Conservation (phyloP, 35 echinoderm and acorn worm genomes). For the Lytechinus pictus region DNA sequence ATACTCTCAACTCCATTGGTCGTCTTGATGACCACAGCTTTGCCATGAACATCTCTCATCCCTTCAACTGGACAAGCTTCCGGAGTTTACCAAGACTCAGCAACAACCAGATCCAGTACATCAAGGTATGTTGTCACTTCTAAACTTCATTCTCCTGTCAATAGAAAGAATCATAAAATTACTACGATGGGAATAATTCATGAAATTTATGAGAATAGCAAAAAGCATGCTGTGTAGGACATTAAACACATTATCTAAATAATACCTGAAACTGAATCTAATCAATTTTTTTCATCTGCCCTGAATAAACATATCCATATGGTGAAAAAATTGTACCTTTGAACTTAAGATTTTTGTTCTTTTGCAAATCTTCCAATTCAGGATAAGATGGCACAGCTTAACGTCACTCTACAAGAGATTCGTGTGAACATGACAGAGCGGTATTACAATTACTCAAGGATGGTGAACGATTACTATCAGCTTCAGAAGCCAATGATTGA, state of each 20-base stretch:
- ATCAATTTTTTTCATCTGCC: too few species aligned
- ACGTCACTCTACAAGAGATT: conserved; percentile 19
- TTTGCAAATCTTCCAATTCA: not conserved
- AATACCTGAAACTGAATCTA: too few species aligned
- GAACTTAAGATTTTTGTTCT: not conserved
- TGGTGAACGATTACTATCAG: conserved; percentile 52
- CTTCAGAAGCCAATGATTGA: conserved; percentile 65
- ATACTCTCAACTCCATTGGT: conserved; percentile 63
- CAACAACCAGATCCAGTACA: conserved; percentile 68
- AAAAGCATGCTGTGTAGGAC: too few species aligned
- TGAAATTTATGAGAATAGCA: too few species aligned
- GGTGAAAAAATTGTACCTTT: too few species aligned
- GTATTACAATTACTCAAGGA: not conserved
- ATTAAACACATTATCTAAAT: too few species aligned
- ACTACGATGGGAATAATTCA: too few species aligned
- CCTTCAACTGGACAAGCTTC: conserved; percentile 95
- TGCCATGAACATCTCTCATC: conserved; percentile 90
- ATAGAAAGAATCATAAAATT: too few species aligned
- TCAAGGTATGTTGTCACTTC: conserved; percentile 22
- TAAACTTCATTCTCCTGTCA: too few species aligned
- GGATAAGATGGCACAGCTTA: conserved; percentile 17
- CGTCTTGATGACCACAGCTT: conserved; percentile 79
- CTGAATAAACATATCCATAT: too few species aligned
- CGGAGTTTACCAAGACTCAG: conserved; percentile 69
- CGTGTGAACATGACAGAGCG: not conserved